A percentile compares a stretch with the other conserved stretches of the same genome.
Evolutionary conservation across 1,140 invertebrate genomes (phyloP).

Genomic region (Diplogasteroides magnus): DNA sequence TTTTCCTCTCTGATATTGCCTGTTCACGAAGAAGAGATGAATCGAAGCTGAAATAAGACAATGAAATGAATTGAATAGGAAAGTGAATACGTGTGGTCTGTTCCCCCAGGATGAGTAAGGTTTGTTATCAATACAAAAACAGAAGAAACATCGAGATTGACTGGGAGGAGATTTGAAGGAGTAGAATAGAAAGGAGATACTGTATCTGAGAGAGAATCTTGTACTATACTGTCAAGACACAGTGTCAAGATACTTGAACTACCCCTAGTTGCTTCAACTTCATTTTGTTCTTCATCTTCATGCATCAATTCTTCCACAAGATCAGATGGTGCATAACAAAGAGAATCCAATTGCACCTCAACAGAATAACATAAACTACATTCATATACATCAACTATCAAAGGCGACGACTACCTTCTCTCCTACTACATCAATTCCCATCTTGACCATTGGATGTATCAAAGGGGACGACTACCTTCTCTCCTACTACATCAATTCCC

Average conservation of each 20-base stretch:
- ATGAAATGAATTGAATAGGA: not conserved
- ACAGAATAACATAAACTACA: too few relatives aligned
- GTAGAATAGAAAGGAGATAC: not conserved
- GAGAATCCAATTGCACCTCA: not conserved
- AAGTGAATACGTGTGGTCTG: constrained; percentile 5
- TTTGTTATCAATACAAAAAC: constrained; percentile 15
- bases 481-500: constrained; percentile 22
- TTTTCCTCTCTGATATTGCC: not conserved
- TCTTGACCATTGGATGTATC: constrained; percentile 11
- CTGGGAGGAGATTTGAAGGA: not conserved
- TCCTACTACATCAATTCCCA: constrained; percentile 21
- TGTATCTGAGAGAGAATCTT: too few relatives aligned
- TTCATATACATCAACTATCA: too few relatives aligned
- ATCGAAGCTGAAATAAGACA: not conserved
- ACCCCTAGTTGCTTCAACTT: not conserved
- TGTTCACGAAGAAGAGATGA: not conserved
- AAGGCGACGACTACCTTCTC: constrained; percentile 1
- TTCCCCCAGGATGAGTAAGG: constrained; percentile 18
- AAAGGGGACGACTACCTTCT: not conserved
- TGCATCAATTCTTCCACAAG: not conserved
- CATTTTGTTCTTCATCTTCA: not conserved
- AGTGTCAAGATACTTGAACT: too few relatives aligned
- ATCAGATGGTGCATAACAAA: not conserved
- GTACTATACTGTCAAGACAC: too few relatives aligned
- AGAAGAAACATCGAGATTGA: constrained; percentile 20